Evolutionary conservation across 1,140 invertebrate species (phyloP), one percentile per base, ranked within the genome.

Genomic region (Drosophila mojavensis): DNA sequence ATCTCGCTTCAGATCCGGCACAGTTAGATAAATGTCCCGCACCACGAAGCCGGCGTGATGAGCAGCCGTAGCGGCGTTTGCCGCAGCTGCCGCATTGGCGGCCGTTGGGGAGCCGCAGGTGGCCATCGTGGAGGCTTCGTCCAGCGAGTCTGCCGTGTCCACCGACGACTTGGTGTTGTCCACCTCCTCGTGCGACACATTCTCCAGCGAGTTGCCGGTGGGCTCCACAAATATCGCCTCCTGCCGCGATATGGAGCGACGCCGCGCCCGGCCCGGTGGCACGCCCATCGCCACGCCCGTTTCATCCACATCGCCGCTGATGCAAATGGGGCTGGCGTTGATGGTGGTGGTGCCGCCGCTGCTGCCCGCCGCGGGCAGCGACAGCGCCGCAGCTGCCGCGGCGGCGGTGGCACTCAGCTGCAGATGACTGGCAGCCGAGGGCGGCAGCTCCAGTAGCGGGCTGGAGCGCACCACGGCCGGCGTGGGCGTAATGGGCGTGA

Each of bases 1-100:
- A 81, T 97, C 97, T 1, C 96, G 93, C 78, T 96, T 96, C 60
- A 97, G 91, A 78, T 97, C 96, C 1, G 96, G 96, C n/a, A 97
- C 96, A 13, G 96, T 94, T 1, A 97, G 92, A 83, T 96, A 97
- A 60, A 97, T 96, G 81, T 97, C 96, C 20, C 95, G 93, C 0
- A 95, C 95, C 43, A 88, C 81, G 11, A 91, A 79, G 0, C 71
- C 64, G 11, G 60, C 70, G 54, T 84, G 88, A 56, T 88, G 81
- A 4, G 56, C 17, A 2, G 72, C 55, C 20, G 15, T 24, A 7
- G 67, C 47, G 9, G 51, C 28, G n/a, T 50, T 50, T 15, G 60
- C 60, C 0, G 33, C 56, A 5, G 47, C 48, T 0, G 39, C 39
- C 28, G 81, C 78, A 51, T 17, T 85, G 0, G 30, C 53, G 0